Evolutionary conservation across 2,888 invertebrate species (phyloP).

Genomic region (Metacarcinus magister): DNA sequence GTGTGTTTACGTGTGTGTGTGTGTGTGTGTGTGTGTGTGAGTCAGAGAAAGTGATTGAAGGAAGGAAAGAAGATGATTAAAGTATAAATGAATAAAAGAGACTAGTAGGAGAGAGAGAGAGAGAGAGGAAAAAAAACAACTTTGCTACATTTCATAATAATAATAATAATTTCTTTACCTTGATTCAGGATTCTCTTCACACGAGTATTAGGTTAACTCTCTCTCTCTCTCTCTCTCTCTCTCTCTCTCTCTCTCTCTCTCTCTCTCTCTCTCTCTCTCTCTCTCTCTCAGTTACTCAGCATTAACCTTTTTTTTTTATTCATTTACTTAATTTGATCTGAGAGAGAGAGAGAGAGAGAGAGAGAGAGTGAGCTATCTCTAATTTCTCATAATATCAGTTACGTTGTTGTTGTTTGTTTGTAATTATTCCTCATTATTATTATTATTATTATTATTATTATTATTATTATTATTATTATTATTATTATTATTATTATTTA

Average conservation of each 20-base stretch:
- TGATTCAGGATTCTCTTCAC: background rate
- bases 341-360: background rate
- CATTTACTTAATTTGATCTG: too few relatives aligned
- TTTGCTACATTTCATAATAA: background rate
- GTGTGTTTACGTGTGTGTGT: background rate
- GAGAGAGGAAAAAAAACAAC: background rate
- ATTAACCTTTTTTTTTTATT: background rate
- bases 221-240: conserved; percentile 47
- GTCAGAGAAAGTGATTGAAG: conserved; percentile 1
- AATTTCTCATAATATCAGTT: background rate
- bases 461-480: background rate
- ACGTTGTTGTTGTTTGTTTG: background rate
- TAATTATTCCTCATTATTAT: background rate
- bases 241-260: conserved; percentile 61
- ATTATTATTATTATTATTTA: background rate
- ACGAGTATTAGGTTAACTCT: background rate
- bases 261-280: conserved; percentile 58
- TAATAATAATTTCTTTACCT: background rate
- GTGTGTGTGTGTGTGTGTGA: conserved; percentile 43
- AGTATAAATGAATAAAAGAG: background rate
- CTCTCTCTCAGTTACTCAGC: background rate
- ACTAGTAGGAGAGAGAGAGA: background rate
- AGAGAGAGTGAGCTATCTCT: background rate
- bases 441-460: background rate
- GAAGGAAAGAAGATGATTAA: background rate